A percentile compares a stretch with the other conserved stretches of the same genome.
These are phyloP conservation scores for Drymodes brunneopygia DNA, from an alignment of 2,113 vertebrate genomes.

Conservation along the genomic window DNA sequence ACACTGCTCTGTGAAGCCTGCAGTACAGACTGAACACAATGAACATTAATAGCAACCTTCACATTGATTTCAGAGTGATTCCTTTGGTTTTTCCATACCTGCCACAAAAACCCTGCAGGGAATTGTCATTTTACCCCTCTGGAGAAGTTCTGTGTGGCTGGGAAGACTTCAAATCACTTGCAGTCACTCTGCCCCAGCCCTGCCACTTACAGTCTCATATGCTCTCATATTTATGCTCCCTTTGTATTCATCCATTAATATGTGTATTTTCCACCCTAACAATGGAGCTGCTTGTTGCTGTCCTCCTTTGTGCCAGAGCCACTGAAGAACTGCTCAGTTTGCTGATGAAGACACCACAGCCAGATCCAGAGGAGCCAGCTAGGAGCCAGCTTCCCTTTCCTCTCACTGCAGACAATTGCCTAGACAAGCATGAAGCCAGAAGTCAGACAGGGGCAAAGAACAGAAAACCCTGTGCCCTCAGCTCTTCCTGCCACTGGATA, in stretches of 20 bases:
- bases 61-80: not conserved
- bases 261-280: not conserved
- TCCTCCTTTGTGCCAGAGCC: not conserved
- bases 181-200: not conserved
- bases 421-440: not conserved
- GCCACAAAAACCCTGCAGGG: not conserved
- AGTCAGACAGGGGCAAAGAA: not conserved
- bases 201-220: not conserved
- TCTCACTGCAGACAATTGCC: not conserved
- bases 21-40: not conserved
- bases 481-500: not conserved
- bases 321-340: not conserved
- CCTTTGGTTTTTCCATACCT: not conserved
- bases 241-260: not conserved
- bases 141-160: not conserved
- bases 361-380: not conserved
- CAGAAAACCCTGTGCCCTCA: not conserved
- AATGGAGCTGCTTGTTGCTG: not conserved
- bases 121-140: not conserved
- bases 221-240: not conserved
- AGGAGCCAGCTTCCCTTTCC: not conserved
- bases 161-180: not conserved
- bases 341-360: not conserved
- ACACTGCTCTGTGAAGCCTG: not conserved
- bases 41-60: not conserved